Percentiles rank a stretch among this genome's conserved stretches.
Evolutionary conservation across 1,140 invertebrate genomes (phyloP).

Genomic region (Zeugodacus cucurbitae): DNA sequence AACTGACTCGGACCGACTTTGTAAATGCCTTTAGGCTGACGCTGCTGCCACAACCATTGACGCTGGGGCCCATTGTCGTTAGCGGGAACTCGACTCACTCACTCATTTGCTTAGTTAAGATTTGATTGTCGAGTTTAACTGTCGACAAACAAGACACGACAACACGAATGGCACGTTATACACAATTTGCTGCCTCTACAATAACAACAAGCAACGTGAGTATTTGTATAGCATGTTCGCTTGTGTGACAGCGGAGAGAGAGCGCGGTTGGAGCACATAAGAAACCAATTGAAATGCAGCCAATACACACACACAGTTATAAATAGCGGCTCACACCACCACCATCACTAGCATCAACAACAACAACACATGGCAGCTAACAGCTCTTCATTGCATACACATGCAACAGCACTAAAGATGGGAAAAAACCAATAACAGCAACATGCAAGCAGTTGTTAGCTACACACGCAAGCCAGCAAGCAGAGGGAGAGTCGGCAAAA

Average conservation of each 20-base stretch:
- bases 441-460: neutral
- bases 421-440: conserved; percentile 13
- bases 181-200: neutral
- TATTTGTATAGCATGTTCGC: neutral
- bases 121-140: conserved; percentile 63
- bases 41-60: conserved; percentile 32
- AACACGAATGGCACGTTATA: conserved; percentile 44
- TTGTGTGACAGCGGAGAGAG: neutral
- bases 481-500: conserved; percentile 34
- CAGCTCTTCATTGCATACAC: neutral
- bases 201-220: neutral
- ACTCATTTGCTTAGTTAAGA: conserved; percentile 52
- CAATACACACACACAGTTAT: conserved; percentile 4
- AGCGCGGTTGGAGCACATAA: neutral
- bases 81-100: conserved; percentile 12
- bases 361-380: neutral
- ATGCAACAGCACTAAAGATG: neutral
- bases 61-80: conserved; percentile 7
- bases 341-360: neutral
- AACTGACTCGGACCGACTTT: neutral
- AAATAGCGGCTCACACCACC: neutral
- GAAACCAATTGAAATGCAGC: conserved; percentile 23
- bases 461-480: no score
- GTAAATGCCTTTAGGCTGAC: neutral
- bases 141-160: conserved; percentile 38